Percentiles rank a stretch among this genome's conserved stretches.
Conservation (phyloP, 30 jellyfish, hydroid and myxozoan species). For the Sanderia malayensis region DNA sequence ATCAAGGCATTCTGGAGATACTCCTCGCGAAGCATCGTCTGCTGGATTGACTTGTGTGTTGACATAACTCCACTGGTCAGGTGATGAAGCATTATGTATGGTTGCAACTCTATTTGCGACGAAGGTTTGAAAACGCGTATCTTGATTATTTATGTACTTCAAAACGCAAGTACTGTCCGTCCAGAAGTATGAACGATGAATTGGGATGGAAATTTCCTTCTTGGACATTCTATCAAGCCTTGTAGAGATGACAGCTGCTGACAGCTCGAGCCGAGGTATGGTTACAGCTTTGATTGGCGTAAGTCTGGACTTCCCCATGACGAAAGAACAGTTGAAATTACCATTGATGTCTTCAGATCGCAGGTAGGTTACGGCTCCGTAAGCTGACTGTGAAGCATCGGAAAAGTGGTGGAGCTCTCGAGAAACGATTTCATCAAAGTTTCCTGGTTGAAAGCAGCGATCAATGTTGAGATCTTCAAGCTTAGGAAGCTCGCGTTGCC, state of each 20-base stretch:
- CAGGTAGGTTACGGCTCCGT: slow-evolving; percentile 35
- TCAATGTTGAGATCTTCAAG: not conserved
- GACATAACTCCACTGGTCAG: too few relatives aligned
- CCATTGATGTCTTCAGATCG: slow-evolving; percentile 14
- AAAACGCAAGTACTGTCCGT: slow-evolving; percentile 55
- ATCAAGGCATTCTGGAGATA: too few relatives aligned
- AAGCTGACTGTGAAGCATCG: slow-evolving; percentile 35
- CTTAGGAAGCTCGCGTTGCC: slow-evolving; percentile 11
- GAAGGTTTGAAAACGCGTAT: slow-evolving; percentile 28
- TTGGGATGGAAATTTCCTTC: slow-evolving; percentile 17
- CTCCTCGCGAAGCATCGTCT: too few relatives aligned
- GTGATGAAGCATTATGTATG: slow-evolving; percentile 46
- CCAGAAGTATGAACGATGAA: slow-evolving; percentile 37
- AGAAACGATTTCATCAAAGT: slow-evolving; percentile 4
- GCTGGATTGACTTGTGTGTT: too few relatives aligned
- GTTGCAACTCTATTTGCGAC: slow-evolving; percentile 48
- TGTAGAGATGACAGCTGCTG: slow-evolving; percentile 40
- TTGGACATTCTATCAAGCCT: slow-evolving; percentile 9
- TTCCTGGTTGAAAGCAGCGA: slow-evolving; percentile 12
- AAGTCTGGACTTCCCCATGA: slow-evolving; percentile 47
- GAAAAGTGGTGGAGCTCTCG: slow-evolving; percentile 29
- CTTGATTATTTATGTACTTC: slow-evolving; percentile 26
- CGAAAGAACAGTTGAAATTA: slow-evolving; percentile 27
- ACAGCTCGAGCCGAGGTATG: slow-evolving; percentile 54
- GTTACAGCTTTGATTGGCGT: slow-evolving; percentile 30